Evolutionary conservation across 2,888 invertebrate species (phyloP), one percentile per base, ranked within the genome.

Genomic region (Andrena chrysosceles): DNA sequence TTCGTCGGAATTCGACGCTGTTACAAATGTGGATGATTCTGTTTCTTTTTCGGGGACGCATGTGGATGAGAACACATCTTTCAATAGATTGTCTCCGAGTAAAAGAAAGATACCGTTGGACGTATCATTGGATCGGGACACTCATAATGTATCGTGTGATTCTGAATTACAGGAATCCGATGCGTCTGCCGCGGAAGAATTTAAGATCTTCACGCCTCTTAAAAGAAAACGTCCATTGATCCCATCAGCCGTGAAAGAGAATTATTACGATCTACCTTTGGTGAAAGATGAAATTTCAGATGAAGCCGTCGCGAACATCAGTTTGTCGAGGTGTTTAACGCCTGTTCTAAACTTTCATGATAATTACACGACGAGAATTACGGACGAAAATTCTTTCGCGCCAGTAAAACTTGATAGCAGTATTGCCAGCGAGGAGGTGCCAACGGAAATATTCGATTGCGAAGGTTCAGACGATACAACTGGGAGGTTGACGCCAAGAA

Each of bases 181-280:
- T 59, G 79, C 74, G 31, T 80, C 79, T 26, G 87, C 79, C 23
- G 87, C 90, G n/a, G 89, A 90, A 20, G 91, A 91, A 54, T 93
- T 93, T 79, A 87, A 90, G 79, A 93, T 93, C 81, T 92, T 90
- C 70, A 92, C 93, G 10, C 92, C 93, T 0, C 90, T 93, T 3
- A 92, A 92, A 56, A 92, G 91, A 42, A 88, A 91, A 56, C 89
- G 84, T 74, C 73, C 89, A 0, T 59, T 77, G n/a, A 60, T 33
- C 1, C 6, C 10, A 16, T 8, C 64, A 6, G 8, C 13, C 2
- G 7, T 7, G 2, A 71, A 78, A 49, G 76, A 31, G 3, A 70
- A 49, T 56, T 42, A 23, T 23, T 73, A 67, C n/a, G 63, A 77
- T 62, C 31, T 56, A 26, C 54, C 70, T 6, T 74, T 67, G 0